These are phyloP conservation scores for Anastatus disparis DNA, from an alignment of 1,140 invertebrate species.

Conservation along the genomic window DNA sequence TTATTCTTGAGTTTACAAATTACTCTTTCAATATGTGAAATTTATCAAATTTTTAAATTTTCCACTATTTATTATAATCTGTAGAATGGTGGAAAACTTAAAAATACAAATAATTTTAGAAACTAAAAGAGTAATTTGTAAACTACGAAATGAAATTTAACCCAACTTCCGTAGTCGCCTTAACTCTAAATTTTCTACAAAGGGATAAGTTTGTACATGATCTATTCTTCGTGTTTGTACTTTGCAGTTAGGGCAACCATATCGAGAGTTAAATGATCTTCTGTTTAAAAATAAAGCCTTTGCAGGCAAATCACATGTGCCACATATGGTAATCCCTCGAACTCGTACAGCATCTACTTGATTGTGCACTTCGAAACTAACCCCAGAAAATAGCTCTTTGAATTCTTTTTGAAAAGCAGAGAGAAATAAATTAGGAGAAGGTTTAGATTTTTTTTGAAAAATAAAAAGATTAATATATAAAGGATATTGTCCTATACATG, in stretches of 20 bases:
- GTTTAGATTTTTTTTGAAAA: neutral
- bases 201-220: slow-evolving; percentile 17
- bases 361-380: neutral
- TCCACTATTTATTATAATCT: too few relatives aligned
- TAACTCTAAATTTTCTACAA: neutral
- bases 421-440: neutral
- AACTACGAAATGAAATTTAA: too few relatives aligned
- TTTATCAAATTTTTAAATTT: too few relatives aligned
- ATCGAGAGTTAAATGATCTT: slow-evolving; percentile 12
- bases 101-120: too few relatives aligned
- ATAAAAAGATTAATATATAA: too few relatives aligned
- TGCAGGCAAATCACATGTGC: slow-evolving; percentile 30
- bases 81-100: too few relatives aligned
- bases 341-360: neutral
- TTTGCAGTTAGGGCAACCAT: too few relatives aligned
- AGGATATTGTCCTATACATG: too few relatives aligned
- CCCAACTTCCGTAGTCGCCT: too few relatives aligned
- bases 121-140: too few relatives aligned
- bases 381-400: neutral
- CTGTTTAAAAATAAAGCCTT: slow-evolving; percentile 29
- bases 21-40: too few relatives aligned
- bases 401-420: neutral
- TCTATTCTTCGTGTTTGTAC: neutral
- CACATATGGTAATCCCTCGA: slow-evolving; percentile 1
- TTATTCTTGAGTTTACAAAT: too few relatives aligned